These are phyloP conservation scores for Glaucomys volans DNA, from an alignment of 2,113 vertebrate species.

Conservation along the genomic window DNA sequence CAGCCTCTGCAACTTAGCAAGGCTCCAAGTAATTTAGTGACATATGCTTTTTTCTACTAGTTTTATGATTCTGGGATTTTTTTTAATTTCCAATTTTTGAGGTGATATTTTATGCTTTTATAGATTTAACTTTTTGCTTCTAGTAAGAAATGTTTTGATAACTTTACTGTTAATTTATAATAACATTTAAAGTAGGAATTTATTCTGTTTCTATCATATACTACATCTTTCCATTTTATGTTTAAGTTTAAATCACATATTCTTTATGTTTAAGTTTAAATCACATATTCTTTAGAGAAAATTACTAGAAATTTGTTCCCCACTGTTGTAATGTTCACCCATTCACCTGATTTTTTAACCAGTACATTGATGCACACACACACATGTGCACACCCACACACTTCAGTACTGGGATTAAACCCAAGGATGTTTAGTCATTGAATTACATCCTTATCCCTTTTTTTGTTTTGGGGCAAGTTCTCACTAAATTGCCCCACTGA, in stretches of 20 bases:
- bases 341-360: neutral
- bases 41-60: neutral
- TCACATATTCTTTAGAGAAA: too few species aligned
- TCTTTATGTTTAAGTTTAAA: neutral
- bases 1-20: too few species aligned
- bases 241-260: too few species aligned
- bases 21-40: too few species aligned
- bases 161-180: constrained; percentile 9
- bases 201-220: neutral
- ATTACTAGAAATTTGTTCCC: neutral
- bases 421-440: too few species aligned
- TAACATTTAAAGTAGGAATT: neutral
- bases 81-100: constrained; percentile 13
- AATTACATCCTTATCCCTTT: too few species aligned
- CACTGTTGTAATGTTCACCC: neutral
- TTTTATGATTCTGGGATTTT: neutral
- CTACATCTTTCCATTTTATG: neutral
- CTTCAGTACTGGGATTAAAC: too few species aligned
- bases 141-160: neutral
- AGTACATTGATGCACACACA: neutral
- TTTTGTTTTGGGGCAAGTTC: too few species aligned
- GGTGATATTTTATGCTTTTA: neutral
- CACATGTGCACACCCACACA: rapidly evolving
- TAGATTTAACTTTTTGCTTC: constrained; percentile 15
- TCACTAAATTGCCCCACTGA: too few species aligned